Conservation (phyloP, 1,140 invertebrate species). For the Drosophila sulfurigaster region DNA sequence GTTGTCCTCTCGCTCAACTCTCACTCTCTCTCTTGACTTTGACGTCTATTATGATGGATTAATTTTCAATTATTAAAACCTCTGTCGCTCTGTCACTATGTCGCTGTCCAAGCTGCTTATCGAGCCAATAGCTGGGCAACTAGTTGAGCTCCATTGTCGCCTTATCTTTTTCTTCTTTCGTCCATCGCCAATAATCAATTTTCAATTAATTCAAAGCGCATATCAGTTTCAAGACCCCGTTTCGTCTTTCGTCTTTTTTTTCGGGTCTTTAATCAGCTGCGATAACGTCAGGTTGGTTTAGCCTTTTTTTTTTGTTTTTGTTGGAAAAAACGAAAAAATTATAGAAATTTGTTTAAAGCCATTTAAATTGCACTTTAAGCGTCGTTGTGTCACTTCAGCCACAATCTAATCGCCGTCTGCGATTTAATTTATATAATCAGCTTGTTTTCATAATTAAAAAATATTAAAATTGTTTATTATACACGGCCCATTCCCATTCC, state of each 20-base stretch:
- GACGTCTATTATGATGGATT: constrained; percentile 84
- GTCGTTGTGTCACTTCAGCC: constrained; percentile 71
- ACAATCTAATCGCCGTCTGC: constrained; percentile 75
- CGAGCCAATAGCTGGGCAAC: not conserved
- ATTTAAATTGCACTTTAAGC: constrained; percentile 78
- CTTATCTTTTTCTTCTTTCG: constrained; percentile 49
- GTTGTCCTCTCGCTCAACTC: not conserved
- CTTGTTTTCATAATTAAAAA: constrained; percentile 84
- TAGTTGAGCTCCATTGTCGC: not conserved
- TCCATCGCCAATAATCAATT: constrained; percentile 78
- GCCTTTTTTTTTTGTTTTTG: not conserved
- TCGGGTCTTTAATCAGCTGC: constrained; percentile 28
- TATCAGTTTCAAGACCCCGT: constrained; percentile 40
- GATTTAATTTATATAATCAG: constrained; percentile 84
- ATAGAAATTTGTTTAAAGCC: constrained; percentile 81
- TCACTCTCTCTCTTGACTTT: constrained; percentile 39
- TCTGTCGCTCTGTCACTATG: not conserved
- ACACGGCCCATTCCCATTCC: constrained; percentile 27
- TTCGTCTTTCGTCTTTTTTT: not conserved
- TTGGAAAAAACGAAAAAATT: constrained; percentile 50
- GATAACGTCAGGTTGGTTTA: constrained; percentile 29
- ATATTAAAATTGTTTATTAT: constrained; percentile 83
- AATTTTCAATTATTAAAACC: constrained; percentile 78
- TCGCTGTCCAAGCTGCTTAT: constrained; percentile 31
- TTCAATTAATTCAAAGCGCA: constrained; percentile 79